Base-by-base conservation (phyloP, 1,140 invertebrate species). In the Dreissena rostriformis region DNA sequence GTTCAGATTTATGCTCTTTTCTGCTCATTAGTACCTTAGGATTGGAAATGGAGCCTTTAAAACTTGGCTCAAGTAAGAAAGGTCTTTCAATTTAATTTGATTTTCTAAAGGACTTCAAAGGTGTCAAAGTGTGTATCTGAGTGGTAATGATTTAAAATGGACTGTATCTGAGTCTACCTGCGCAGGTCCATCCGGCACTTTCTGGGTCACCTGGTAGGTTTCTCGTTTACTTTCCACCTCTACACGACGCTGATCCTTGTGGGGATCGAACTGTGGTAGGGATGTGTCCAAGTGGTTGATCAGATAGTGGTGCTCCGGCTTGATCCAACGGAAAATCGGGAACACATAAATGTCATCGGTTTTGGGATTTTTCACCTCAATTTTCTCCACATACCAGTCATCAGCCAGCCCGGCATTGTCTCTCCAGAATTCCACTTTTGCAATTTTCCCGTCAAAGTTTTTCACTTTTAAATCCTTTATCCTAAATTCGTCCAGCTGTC, bases 271-370 rank as follows among this genome's bases (percentile, higher is more conserved):
- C 86, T 94, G 94, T 0, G 94, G 94, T 24, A 95, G 86, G 29
- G 92, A 91, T 39, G 93, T 93, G 86, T 95, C 94, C 75, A 94
- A 90, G 78, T 93, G 91, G 29, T 88, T 77, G 53, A 94, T 92
- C 17, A 91, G 79, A 83, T 95, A 94, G 49, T 91, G 91, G 29
- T 88, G 90, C 61, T 93, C 84, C 15, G 89, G 70, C 65, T 90
- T 90, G 65, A 95, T 92, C 94, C 94, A 95, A 22, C 94, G 90
- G 68, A 93, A 93, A 2, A 94, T 88, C 8, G 94, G 94, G 83
- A 94, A 94, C 22, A 92, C 90, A 76, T 88, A 92, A 57, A 90
- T 91, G 29, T 86, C 82, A 65, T 93, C 91, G 0, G 90, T 91
- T 49, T 86, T 83, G 61, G 89, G 75, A 84, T 93, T 91, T 73